These are phyloP conservation scores for Ia io DNA, from an alignment of 2,113 vertebrate genomes.

Conservation along the genomic window DNA sequence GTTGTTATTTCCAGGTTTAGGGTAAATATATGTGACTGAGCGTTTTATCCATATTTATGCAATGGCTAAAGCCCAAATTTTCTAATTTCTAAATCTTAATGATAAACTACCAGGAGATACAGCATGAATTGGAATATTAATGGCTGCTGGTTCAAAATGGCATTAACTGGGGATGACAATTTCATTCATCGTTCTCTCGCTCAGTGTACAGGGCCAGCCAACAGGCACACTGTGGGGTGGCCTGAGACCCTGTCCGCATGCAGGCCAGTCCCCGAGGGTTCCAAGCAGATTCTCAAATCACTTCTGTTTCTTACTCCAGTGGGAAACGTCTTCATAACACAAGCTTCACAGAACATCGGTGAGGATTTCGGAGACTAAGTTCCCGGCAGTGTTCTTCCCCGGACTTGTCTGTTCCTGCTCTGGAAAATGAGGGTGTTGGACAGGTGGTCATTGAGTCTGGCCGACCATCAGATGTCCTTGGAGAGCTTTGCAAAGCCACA, in stretches of 20 bases:
- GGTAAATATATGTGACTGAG: neutral
- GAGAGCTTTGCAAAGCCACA: neutral
- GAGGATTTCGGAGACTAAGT: neutral
- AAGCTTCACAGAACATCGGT: neutral
- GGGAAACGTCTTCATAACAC: neutral
- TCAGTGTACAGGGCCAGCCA: neutral
- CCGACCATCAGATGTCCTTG: neutral
- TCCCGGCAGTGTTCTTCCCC: neutral
- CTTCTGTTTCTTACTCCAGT: neutral
- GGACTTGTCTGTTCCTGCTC: neutral
- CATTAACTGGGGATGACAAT: neutral
- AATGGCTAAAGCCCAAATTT: neutral
- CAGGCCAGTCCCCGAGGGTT: neutral
- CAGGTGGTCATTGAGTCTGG: neutral
- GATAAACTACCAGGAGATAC: neutral
- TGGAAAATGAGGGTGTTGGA: neutral
- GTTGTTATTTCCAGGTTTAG: neutral
- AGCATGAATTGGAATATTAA: neutral
- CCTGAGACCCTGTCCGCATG: neutral
- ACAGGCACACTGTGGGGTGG: neutral
- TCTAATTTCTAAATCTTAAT: slow-evolving; percentile 19
- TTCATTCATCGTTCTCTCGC: neutral
- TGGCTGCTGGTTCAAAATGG: neutral
- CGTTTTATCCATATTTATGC: slow-evolving; percentile 35
- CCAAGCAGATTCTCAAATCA: neutral